Conservation (phyloP, 2,113 vertebrate genomes). For the Salvelinus namaycush region DNA sequence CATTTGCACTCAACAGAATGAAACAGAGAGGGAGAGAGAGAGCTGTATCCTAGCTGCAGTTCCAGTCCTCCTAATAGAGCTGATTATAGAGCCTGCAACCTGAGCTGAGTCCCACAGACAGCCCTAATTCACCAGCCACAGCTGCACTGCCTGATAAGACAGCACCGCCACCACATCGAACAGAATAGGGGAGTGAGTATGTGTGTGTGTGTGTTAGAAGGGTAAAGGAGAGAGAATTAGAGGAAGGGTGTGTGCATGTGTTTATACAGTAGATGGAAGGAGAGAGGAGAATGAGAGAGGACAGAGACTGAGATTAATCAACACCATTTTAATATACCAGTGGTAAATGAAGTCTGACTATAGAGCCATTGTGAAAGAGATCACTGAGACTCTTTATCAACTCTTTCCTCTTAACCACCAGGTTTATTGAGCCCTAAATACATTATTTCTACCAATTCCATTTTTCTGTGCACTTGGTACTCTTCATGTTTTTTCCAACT, state of each 20-base stretch:
- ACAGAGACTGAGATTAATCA: not conserved
- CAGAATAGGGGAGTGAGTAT: not conserved
- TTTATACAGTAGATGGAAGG: not conserved
- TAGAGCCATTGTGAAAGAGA: no score
- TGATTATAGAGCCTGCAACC: conserved; percentile 36
- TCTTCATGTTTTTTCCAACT: no score
- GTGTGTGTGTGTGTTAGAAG: conserved; percentile 3
- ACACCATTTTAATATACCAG: no score
- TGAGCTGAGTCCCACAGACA: conserved; percentile 27
- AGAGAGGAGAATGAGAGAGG: not conserved
- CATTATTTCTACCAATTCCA: no score
- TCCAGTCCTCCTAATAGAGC: conserved; percentile 39
- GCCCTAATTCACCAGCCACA: conserved; percentile 38
- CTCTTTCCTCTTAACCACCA: no score
- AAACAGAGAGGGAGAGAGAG: not conserved
- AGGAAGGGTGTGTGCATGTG: not conserved
- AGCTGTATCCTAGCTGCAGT: no score
- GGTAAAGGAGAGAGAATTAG: not conserved
- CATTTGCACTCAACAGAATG: conserved; percentile 34
- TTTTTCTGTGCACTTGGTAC: no score
- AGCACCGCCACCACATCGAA: no score
- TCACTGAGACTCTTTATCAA: no score
- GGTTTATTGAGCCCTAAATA: no score
- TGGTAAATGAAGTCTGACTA: no score
- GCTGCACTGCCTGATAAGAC: conserved; percentile 52